phyloP scores from a whole-genome alignment of 2,888 invertebrate species.

The Nipponacmea schrenckii region DNA sequence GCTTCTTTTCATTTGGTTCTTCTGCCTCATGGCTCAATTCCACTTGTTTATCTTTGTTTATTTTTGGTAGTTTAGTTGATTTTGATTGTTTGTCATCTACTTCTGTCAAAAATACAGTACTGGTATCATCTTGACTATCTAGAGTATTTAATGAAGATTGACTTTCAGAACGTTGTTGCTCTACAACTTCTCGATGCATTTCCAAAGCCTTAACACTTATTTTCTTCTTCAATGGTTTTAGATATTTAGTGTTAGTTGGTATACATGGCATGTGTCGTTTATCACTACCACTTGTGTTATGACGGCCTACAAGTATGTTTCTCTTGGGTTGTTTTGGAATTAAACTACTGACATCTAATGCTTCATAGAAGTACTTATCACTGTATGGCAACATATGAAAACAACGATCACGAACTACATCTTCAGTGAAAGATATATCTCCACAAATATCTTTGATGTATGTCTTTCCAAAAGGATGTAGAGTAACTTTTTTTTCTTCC shows the following conservation, averaged over 20 bases:
- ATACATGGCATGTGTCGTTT: constrained; percentile 58
- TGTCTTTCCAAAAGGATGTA: constrained; percentile 41
- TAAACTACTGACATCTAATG: constrained; percentile 50
- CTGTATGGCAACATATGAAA: constrained; percentile 63
- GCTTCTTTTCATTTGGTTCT: constrained; percentile 18
- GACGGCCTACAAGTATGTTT: constrained; percentile 47
- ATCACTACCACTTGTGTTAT: constrained; percentile 51
- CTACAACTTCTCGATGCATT: constrained; percentile 51
- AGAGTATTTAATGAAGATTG: background rate
- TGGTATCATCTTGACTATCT: constrained; percentile 7
- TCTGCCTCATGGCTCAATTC: constrained; percentile 13
- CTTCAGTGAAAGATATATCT: constrained; percentile 61
- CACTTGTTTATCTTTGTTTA: constrained; percentile 5
- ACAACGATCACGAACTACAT: constrained; percentile 62
- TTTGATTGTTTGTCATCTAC: background rate
- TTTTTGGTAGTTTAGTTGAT: background rate
- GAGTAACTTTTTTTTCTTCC: background rate
- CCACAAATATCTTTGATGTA: constrained; percentile 57
- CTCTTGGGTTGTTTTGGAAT: constrained; percentile 39
- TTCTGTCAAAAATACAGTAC: constrained; percentile 20
- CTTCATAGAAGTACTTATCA: constrained; percentile 59
- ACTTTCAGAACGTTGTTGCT: background rate
- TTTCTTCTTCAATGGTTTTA: constrained; percentile 54
- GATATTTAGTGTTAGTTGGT: constrained; percentile 44
- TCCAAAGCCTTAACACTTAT: constrained; percentile 49